A percentile compares a stretch with the other conserved stretches of the same genome.
Evolutionary conservation across 2,888 invertebrate species (phyloP).

Genomic region (Homarus gammarus): DNA sequence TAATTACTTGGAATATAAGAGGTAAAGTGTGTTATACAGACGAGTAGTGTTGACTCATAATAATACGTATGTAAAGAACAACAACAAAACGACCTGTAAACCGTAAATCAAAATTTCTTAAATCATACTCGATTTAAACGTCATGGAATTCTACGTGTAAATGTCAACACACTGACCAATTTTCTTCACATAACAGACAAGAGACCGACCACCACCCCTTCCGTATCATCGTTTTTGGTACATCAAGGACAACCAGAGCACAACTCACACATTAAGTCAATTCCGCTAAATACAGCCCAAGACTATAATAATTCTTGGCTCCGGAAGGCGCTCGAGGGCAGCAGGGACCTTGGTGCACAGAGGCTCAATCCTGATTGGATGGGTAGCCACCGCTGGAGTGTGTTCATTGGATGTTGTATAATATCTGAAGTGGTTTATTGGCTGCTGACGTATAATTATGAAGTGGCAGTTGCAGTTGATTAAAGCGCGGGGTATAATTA

Average conservation of each 20-base stretch:
- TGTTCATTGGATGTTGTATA: neutral
- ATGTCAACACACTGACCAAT: no score
- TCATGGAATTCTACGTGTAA: no score
- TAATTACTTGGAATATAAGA: no score
- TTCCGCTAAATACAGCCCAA: neutral
- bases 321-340: neutral
- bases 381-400: neutral
- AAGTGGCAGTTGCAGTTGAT: neutral
- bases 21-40: no score
- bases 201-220: neutral
- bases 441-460: neutral
- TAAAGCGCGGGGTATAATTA: neutral
- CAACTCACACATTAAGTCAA: neutral
- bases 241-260: neutral
- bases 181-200: neutral
- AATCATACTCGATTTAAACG: no score
- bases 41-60: no score
- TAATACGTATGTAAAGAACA: no score
- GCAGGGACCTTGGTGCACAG: neutral
- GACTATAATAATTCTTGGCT: neutral
- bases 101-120: no score
- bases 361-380: neutral
- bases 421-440: neutral
- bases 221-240: neutral
- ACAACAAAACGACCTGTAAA: no score